Evolutionary conservation across 2,888 invertebrate genomes (phyloP), one percentile per base, ranked within the genome.

Genomic region (Pammene fasciana): DNA sequence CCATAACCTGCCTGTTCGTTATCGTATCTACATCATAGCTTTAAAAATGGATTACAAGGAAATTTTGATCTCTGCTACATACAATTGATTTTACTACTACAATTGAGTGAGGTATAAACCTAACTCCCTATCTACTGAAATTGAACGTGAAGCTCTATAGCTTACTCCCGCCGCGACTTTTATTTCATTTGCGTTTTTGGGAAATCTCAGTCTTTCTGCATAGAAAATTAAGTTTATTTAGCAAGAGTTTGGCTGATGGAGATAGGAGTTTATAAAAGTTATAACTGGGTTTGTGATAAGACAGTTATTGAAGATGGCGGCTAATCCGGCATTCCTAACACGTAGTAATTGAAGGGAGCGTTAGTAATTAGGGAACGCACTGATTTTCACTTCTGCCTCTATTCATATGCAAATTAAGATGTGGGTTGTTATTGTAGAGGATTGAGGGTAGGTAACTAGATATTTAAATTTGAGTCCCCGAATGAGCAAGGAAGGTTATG

Each of bases 271-370:
- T n/a, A 0, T n/a, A n/a, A 26, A 52, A 41, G 41, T 52, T 38
- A 48, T 6, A 9, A 4, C 13, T 16, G 16, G 9, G 38, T 54
- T 36, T 57, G 46, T 68, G 72, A 72, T 72, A 70, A 70, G 72
- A 72, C 68, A 56, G 56, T 64, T 64, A 65, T 65, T 55, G 79
- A 78, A 72, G 75, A 73, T 78, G 76, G 76, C 74, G 73, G 70
- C 75, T 78, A 80, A 73, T 82, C 82, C 78, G 78, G 76, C 75
- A 84, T 82, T 82, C 81, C 75, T 73, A 77, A 78, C 80, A 78
- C 79, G 79, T 75, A 75, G 76, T 80, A 82, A 82, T 84, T 82
- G 79, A 73, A 76, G 72, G 72, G 72, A 61, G 55, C 60, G 68
- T 61, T 72, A 62, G 73, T 78, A 81, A 81, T 81, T 80, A 75